Evolutionary conservation across 2,797 vertebrate genomes (phyloP).

Genomic region (Neopelma chrysocephalum): DNA sequence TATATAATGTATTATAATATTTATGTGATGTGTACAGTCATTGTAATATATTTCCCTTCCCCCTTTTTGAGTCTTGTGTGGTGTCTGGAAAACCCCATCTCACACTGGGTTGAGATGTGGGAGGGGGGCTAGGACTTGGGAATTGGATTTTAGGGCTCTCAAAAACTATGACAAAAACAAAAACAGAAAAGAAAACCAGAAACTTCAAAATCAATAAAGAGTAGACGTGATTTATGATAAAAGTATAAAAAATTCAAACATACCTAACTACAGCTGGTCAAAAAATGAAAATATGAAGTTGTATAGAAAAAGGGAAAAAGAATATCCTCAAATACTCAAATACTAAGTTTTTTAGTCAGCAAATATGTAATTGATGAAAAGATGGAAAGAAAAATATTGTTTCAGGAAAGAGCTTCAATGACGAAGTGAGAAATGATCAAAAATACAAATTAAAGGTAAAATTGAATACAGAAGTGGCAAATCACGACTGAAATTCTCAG

Average conservation of each 20-base stretch:
- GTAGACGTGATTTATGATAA: background rate
- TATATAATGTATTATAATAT: too few relatives aligned
- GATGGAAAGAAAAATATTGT: fast-evolving
- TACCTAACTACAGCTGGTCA: background rate
- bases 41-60: too few relatives aligned
- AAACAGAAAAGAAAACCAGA: background rate
- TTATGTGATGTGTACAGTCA: too few relatives aligned
- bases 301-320: background rate
- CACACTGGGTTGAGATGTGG: too few relatives aligned
- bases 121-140: too few relatives aligned
- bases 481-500: too few relatives aligned
- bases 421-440: background rate
- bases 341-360: background rate
- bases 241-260: background rate
- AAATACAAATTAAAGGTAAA: background rate
- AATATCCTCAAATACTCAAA: background rate
- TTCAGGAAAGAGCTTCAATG: background rate
- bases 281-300: background rate
- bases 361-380: background rate
- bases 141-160: too few relatives aligned
- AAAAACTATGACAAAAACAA: too few relatives aligned
- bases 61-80: too few relatives aligned
- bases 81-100: too few relatives aligned
- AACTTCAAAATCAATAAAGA: background rate
- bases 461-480: background rate